Conservation (phyloP, 1,140 invertebrate species). For the Drosophila oshimai region DNA sequence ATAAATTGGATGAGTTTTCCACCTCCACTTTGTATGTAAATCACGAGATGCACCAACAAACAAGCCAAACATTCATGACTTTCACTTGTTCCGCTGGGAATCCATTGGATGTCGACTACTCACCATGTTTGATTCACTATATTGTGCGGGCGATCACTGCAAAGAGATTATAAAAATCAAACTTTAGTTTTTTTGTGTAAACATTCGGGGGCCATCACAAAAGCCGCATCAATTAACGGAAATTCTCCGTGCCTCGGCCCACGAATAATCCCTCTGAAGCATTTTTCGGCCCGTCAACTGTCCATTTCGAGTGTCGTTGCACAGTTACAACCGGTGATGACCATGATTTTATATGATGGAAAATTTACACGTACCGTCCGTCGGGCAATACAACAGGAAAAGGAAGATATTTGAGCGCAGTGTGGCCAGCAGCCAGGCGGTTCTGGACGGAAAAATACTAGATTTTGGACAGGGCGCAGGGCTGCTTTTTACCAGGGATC, state of each 20-base stretch:
- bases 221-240: background rate
- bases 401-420: constrained; percentile 22
- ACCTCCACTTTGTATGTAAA: background rate
- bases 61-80: background rate
- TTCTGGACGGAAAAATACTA: no score
- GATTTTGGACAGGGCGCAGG: background rate
- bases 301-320: background rate
- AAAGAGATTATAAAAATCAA: constrained; percentile 15
- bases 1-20: background rate
- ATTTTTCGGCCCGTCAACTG: background rate
- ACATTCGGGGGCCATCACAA: background rate
- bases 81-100: background rate
- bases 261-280: background rate
- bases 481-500: background rate
- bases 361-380: constrained; percentile 44
- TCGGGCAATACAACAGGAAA: constrained; percentile 48
- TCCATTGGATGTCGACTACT: constrained; percentile 13
- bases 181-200: constrained; percentile 11
- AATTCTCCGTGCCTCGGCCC: background rate
- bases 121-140: constrained; percentile 78
- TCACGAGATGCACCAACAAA: background rate
- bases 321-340: constrained; percentile 19
- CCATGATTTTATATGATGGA: constrained; percentile 9
- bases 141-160: constrained; percentile 45
- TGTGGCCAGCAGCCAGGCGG: background rate